A percentile compares a stretch with the other conserved stretches of the same genome.
phyloP scores from a whole-genome alignment of 2,113 vertebrate species.

The Pteruthius melanotis region DNA sequence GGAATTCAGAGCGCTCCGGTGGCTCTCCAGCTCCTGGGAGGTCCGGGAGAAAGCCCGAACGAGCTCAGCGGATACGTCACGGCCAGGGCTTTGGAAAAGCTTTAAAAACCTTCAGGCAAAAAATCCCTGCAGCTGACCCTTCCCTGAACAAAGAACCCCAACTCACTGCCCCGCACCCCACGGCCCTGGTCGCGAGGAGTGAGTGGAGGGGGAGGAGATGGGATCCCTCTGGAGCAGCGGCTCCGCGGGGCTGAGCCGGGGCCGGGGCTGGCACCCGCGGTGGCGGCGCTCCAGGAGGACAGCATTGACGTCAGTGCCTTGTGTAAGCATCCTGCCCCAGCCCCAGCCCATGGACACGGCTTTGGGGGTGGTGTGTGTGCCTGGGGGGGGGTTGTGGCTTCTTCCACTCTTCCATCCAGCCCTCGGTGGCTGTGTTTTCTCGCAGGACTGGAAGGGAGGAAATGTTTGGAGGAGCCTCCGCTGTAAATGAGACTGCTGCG shows the following conservation, averaged over 20 bases:
- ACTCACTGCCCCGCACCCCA: background rate
- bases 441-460: background rate
- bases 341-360: background rate
- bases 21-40: constrained; percentile 19
- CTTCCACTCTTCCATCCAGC: background rate
- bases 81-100: background rate
- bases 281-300: constrained; percentile 55
- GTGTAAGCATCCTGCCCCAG: background rate
- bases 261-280: background rate
- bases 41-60: background rate
- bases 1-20: background rate
- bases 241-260: background rate
- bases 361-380: background rate
- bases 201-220: background rate
- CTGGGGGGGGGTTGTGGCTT: background rate
- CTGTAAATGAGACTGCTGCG: background rate
- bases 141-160: background rate
- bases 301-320: constrained; percentile 34
- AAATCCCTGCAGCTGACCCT: background rate
- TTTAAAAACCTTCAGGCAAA: background rate
- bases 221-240: background rate
- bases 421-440: background rate
- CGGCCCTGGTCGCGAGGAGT: background rate
- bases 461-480: background rate
- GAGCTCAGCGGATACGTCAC: background rate